These are phyloP conservation scores for Phyllostomus discolor DNA, from an alignment of 2,113 vertebrate species.

Conservation along the genomic window DNA sequence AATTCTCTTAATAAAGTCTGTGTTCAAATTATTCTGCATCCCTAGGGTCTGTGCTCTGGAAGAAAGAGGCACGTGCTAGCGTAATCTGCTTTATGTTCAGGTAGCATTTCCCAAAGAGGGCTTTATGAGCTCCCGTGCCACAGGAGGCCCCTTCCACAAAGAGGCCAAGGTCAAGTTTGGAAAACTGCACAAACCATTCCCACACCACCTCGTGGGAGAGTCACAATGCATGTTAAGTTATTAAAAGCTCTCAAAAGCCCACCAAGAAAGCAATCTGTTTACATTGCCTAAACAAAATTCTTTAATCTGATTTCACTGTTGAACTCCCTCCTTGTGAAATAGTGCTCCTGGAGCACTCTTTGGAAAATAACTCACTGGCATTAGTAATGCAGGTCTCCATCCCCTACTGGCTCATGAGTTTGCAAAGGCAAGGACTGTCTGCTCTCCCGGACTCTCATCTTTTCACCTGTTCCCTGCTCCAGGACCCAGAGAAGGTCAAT, in stretches of 20 bases:
- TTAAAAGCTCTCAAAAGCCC: background rate
- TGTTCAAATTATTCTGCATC: conserved; percentile 40
- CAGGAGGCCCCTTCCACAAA: background rate
- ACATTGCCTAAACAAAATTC: background rate
- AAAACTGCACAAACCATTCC: background rate
- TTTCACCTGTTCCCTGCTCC: background rate
- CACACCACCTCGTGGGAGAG: rapidly evolving
- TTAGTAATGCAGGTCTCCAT: background rate
- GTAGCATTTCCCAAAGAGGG: background rate
- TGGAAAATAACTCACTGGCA: background rate
- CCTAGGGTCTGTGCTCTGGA: conserved; percentile 3
- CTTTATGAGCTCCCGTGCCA: background rate
- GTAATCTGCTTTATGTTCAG: background rate
- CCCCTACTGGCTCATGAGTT: background rate
- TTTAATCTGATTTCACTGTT: background rate
- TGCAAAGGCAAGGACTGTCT: background rate
- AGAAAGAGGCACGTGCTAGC: background rate
- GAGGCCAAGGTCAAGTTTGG: background rate
- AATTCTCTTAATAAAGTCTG: conserved; percentile 67
- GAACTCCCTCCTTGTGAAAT: background rate
- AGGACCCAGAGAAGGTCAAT: background rate
- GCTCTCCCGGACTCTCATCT: background rate
- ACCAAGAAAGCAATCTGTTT: background rate
- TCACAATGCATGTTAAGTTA: background rate
- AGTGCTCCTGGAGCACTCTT: background rate